Percentiles rank a stretch among this genome's conserved stretches.
Evolutionary conservation across 1,140 invertebrate genomes (phyloP).

Genomic region (Paraescarpia echinospica): DNA sequence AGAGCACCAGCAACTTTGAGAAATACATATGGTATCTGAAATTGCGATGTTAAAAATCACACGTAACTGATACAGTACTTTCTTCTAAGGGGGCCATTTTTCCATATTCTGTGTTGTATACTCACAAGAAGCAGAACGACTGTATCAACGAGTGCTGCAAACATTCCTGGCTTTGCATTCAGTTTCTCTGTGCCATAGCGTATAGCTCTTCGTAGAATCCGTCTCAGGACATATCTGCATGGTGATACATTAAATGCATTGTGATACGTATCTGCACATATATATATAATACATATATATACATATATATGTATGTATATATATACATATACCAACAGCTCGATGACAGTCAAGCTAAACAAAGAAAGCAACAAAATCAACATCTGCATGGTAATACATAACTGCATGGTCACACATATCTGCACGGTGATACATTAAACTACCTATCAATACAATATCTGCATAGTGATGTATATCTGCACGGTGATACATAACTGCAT

Average conservation of each 20-base stretch:
- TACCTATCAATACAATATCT: too few relatives aligned
- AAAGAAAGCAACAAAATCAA: neutral
- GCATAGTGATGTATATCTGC: too few relatives aligned
- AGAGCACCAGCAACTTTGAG: too few relatives aligned
- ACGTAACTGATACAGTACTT: neutral
- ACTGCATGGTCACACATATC: too few relatives aligned
- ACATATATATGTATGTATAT: too few relatives aligned
- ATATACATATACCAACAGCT: too few relatives aligned
- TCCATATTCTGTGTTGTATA: neutral
- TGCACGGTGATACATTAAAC: too few relatives aligned
- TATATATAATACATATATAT: neutral
- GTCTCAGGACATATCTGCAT: slow-evolving; percentile 75
- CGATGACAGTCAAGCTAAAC: too few relatives aligned
- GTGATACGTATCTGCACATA: neutral
- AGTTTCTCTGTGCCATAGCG: slow-evolving; percentile 96
- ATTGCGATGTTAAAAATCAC: too few relatives aligned
- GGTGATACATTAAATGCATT: neutral
- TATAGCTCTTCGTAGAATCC: slow-evolving; percentile 88
- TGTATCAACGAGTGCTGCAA: slow-evolving; percentile 75
- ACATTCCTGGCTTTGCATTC: slow-evolving; percentile 92
- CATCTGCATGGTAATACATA: too few relatives aligned
- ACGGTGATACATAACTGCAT: too few relatives aligned
- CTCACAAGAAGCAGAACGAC: slow-evolving; percentile 78
- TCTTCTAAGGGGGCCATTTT: neutral
- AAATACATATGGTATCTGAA: too few relatives aligned